phyloP scores from a whole-genome alignment of 2,888 invertebrate genomes.

The Aricia artaxerxes region DNA sequence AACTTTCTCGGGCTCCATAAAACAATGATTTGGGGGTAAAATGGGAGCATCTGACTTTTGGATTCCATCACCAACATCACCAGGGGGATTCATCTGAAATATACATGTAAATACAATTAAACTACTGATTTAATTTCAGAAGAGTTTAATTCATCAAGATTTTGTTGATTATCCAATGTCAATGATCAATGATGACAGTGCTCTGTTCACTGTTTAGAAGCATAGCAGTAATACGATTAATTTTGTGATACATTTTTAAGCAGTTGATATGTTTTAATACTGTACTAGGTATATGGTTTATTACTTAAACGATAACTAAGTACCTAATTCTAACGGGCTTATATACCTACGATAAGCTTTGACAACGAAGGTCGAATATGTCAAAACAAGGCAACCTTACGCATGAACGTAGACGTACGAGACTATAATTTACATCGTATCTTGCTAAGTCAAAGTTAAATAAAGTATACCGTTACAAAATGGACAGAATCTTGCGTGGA shows the following conservation, averaged over 20 bases:
- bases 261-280: neutral
- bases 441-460: conserved; percentile 32
- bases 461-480: conserved; percentile 54
- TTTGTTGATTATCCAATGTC: neutral
- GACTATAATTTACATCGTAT: conserved; percentile 27
- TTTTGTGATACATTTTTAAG: neutral
- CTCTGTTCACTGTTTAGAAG: neutral
- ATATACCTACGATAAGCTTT: conserved; percentile 56
- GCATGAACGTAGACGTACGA: conserved; percentile 35
- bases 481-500: conserved; percentile 94
- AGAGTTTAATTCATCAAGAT: neutral
- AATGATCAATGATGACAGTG: neutral
- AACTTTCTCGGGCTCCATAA: conserved; percentile 82
- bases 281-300: neutral
- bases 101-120: neutral
- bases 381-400: conserved; percentile 53
- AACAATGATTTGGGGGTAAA: conserved; percentile 81
- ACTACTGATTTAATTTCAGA: neutral
- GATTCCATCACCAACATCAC: conserved; percentile 61
- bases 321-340: conserved; percentile 18
- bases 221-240: neutral
- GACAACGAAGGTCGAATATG: conserved; percentile 70
- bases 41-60: conserved; percentile 46
- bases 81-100: conserved; percentile 61
- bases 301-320: conserved; percentile 8